phyloP scores from a whole-genome alignment of 1,140 invertebrate species.

The Bombus confusus region DNA sequence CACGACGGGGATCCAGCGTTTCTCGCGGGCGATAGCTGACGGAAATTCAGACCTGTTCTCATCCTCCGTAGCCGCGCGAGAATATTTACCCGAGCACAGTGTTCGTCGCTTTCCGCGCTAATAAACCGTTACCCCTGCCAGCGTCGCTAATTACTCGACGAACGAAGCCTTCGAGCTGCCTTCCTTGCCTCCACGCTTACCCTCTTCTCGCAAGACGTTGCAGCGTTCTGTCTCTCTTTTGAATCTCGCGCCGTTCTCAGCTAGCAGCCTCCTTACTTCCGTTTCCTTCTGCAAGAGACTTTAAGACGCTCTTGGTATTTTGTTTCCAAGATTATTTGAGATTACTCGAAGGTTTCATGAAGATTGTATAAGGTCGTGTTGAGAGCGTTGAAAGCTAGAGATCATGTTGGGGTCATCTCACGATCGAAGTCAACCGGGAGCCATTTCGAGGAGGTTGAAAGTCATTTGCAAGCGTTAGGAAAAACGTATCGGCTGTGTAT shows the following conservation, averaged over 20 bases:
- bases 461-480: background rate
- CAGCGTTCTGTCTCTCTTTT: constrained; percentile 5
- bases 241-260: constrained; percentile 47
- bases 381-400: no score
- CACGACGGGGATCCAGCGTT: constrained; percentile 45
- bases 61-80: constrained; percentile 44
- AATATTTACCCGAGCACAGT: constrained; percentile 71
- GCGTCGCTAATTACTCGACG: constrained; percentile 72
- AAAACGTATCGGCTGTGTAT: no score
- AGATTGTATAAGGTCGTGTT: no score
- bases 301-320: constrained; percentile 44
- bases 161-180: constrained; percentile 48
- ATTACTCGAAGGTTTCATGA: background rate
- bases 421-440: background rate
- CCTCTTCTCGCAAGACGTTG: background rate
- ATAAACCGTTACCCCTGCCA: constrained; percentile 71
- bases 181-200: background rate
- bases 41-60: constrained; percentile 57
- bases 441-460: background rate
- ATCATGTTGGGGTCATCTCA: background rate
- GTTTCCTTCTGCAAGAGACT: background rate
- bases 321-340: background rate
- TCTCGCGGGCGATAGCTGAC: constrained; percentile 58
- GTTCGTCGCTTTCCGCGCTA: constrained; percentile 71
- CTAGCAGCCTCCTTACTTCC: constrained; percentile 13